Conservation (phyloP, 2,113 vertebrate genomes). For the Mystacornis crossleyi region DNA sequence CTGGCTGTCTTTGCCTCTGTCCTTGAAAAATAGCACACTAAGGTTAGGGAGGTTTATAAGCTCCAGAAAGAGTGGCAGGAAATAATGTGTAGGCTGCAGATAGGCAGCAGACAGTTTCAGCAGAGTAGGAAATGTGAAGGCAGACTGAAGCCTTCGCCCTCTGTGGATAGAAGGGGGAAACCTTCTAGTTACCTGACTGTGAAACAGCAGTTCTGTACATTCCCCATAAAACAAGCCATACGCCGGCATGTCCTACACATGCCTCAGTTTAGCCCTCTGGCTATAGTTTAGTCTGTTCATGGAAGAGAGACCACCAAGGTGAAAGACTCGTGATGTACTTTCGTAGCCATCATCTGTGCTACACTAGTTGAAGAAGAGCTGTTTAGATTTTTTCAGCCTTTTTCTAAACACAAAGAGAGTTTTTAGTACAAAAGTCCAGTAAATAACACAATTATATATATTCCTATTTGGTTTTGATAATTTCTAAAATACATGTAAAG, state of each 20-base stretch:
- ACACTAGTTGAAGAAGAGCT: neutral
- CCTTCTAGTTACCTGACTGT: neutral
- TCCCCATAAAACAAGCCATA: neutral
- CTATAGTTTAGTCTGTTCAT: neutral
- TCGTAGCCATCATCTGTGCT: neutral
- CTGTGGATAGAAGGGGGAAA: neutral
- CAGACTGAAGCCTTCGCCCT: neutral
- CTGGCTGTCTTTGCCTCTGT: neutral
- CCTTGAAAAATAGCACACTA: neutral
- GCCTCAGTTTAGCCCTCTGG: neutral
- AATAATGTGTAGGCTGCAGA: neutral
- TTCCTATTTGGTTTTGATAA: neutral
- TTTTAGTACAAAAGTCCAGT: neutral
- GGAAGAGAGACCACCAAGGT: neutral
- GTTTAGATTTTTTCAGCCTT: neutral
- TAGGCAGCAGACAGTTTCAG: neutral
- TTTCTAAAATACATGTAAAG: neutral
- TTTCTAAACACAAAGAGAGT: neutral
- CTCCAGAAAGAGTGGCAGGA: neutral
- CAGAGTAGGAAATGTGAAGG: neutral
- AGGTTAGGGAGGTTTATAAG: neutral
- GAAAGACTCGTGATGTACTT: neutral
- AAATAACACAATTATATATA: neutral
- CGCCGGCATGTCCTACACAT: rapidly evolving
- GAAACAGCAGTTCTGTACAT: neutral